phyloP scores from a whole-genome alignment of 2,113 vertebrate genomes.

The Megaceryle torquata region DNA sequence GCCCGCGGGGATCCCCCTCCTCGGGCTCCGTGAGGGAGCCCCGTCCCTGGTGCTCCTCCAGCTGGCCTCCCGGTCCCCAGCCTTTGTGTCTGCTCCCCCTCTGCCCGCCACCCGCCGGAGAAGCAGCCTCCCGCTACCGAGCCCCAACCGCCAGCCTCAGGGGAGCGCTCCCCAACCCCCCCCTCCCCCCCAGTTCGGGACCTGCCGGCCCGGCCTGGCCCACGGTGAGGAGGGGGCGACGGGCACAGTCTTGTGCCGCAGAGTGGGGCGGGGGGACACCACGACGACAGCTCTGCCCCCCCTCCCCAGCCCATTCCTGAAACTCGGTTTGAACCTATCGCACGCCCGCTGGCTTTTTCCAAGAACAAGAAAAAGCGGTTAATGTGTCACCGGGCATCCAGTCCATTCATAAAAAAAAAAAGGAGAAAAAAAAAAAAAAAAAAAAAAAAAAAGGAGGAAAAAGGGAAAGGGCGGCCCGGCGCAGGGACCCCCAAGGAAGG shows the following conservation, averaged over 20 bases:
- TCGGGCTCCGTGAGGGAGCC: background rate
- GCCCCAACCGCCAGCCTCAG: background rate
- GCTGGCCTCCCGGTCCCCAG: background rate
- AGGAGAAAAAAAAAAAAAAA: background rate
- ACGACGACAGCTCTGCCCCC: background rate
- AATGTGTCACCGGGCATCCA: conserved; percentile 66
- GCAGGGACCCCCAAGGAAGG: conserved; percentile 59
- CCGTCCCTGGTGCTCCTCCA: background rate
- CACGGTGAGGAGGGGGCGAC: background rate
- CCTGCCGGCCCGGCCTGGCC: background rate
- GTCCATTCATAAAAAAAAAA: conserved; percentile 67
- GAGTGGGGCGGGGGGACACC: background rate
- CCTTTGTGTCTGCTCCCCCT: background rate
- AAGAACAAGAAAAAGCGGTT: conserved; percentile 49
- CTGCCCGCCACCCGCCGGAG: background rate
- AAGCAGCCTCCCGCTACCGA: background rate
- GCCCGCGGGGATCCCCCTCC: background rate
- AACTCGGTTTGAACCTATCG: background rate
- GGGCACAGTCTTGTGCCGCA: too few relatives aligned
- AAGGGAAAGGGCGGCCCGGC: background rate
- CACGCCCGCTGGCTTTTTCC: conserved; percentile 19
- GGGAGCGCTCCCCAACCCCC: background rate
- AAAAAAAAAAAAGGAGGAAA: too few relatives aligned
- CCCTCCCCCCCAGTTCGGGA: background rate
- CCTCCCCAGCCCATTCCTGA: background rate